A percentile compares a stretch with the other conserved stretches of the same genome.
These are phyloP conservation scores for Hypothenemus hampei DNA, from an alignment of 1,140 invertebrate species.

Conservation along the genomic window DNA sequence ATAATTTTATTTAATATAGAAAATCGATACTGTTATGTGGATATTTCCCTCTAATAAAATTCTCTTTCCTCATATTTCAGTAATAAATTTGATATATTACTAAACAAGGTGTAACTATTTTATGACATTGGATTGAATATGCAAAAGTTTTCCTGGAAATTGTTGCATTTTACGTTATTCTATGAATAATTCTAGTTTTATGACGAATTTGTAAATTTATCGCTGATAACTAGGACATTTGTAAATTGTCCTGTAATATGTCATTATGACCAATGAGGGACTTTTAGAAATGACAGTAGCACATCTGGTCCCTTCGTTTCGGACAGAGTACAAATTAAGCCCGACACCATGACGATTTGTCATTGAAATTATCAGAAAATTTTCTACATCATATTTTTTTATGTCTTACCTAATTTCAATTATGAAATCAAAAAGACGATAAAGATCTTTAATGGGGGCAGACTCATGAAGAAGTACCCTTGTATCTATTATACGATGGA, in stretches of 20 bases:
- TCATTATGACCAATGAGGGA: slow-evolving; percentile 32
- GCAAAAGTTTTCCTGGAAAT: background rate
- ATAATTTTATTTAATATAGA: too few species aligned
- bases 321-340: slow-evolving; percentile 26
- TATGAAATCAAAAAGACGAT: too few species aligned
- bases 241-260: slow-evolving; percentile 28
- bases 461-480: too few species aligned
- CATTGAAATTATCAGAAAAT: slow-evolving; percentile 4
- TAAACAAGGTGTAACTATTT: background rate
- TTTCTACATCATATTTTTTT: too few species aligned
- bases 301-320: slow-evolving; percentile 28
- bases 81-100: too few species aligned
- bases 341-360: slow-evolving; percentile 20
- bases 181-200: too few species aligned
- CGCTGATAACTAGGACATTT: slow-evolving; percentile 8
- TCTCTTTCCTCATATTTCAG: background rate
- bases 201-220: too few species aligned
- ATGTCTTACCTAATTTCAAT: too few species aligned
- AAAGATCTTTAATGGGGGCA: too few species aligned
- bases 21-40: background rate
- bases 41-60: background rate
- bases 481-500: slow-evolving; percentile 31
- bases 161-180: background rate
- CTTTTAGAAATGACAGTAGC: slow-evolving; percentile 31
- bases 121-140: background rate